These are phyloP conservation scores for Scaptomyza hsui DNA, from an alignment of 1,140 invertebrate species.

Conservation along the genomic window DNA sequence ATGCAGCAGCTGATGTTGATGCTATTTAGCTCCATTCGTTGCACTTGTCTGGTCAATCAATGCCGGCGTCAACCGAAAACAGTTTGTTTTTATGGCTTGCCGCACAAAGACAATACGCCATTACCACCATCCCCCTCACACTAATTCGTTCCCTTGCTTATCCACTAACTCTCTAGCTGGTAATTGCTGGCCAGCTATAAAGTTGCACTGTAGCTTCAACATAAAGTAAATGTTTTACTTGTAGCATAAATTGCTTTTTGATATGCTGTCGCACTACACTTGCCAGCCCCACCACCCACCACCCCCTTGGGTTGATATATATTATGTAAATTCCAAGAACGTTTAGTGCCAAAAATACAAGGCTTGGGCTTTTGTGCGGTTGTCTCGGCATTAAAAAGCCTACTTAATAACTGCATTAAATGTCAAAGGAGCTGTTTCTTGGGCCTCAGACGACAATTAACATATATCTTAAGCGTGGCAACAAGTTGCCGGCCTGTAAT, in stretches of 20 bases:
- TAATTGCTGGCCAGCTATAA: slow-evolving; percentile 72
- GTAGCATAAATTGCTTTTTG: slow-evolving; percentile 52
- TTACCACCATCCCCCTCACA: not conserved
- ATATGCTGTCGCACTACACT: slow-evolving; percentile 21
- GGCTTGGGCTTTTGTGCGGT: slow-evolving; percentile 41
- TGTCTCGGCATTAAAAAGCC: slow-evolving; percentile 37
- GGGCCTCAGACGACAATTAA: slow-evolving; percentile 63
- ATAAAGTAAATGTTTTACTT: slow-evolving; percentile 76
- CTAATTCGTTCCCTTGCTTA: too few species aligned
- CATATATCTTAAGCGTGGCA: slow-evolving; percentile 59
- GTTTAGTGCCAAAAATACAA: slow-evolving; percentile 57
- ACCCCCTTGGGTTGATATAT: slow-evolving; percentile 3
- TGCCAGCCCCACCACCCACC: not conserved
- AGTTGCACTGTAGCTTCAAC: slow-evolving; percentile 51
- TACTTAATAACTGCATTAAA: slow-evolving; percentile 72
- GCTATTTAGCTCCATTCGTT: slow-evolving; percentile 63
- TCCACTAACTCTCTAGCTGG: slow-evolving; percentile 32
- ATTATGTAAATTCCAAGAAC: slow-evolving; percentile 62
- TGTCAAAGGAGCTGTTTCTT: slow-evolving; percentile 30
- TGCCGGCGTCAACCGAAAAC: slow-evolving; percentile 72
- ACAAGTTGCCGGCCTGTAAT: slow-evolving; percentile 54
- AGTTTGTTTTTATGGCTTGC: slow-evolving; percentile 77
- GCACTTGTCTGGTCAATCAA: slow-evolving; percentile 81
- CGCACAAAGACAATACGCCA: slow-evolving; percentile 70
- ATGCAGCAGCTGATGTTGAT: slow-evolving; percentile 70